Evolutionary conservation across 2,888 invertebrate genomes (phyloP).

Genomic region (Dynastes grantii): DNA sequence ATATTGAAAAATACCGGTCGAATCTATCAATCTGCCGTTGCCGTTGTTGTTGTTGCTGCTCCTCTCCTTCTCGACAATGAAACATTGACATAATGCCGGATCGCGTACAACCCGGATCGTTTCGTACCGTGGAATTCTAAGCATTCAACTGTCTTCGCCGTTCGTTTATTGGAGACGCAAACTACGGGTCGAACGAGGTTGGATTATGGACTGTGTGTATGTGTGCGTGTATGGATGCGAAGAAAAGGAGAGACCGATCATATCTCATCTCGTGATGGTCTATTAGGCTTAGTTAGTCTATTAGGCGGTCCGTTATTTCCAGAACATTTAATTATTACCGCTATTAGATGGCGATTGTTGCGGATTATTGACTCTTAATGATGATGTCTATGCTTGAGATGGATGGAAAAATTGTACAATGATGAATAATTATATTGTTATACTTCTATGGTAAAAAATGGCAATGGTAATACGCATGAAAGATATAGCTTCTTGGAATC

Average conservation of each 20-base stretch:
- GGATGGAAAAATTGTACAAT: neutral
- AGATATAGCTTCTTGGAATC: too few relatives aligned
- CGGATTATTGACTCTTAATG: constrained; percentile 12
- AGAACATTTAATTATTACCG: constrained; percentile 37
- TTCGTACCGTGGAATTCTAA: constrained; percentile 52
- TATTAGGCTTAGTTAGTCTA: constrained; percentile 32
- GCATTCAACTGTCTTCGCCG: constrained; percentile 50
- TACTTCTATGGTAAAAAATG: too few relatives aligned
- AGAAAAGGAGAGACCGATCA: constrained; percentile 12
- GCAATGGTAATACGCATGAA: too few relatives aligned
- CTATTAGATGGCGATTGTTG: constrained; percentile 29
- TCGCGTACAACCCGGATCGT: constrained; percentile 37
- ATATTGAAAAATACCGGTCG: constrained; percentile 65
- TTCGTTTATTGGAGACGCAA: constrained; percentile 36
- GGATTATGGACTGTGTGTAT: neutral
- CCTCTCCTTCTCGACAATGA: constrained; percentile 42
- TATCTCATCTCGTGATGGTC: constrained; percentile 29
- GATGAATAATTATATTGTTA: too few relatives aligned
- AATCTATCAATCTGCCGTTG: constrained; percentile 50
- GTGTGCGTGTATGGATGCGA: neutral
- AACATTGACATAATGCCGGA: constrained; percentile 52
- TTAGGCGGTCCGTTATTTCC: constrained; percentile 37
- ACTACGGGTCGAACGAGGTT: constrained; percentile 10
- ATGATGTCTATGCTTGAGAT: neutral
- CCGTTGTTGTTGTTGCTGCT: neutral